Percentiles rank a stretch among this genome's conserved stretches.
phyloP scores from a whole-genome alignment of 1,140 invertebrate genomes.

The Cyphomyrmex costatus region DNA sequence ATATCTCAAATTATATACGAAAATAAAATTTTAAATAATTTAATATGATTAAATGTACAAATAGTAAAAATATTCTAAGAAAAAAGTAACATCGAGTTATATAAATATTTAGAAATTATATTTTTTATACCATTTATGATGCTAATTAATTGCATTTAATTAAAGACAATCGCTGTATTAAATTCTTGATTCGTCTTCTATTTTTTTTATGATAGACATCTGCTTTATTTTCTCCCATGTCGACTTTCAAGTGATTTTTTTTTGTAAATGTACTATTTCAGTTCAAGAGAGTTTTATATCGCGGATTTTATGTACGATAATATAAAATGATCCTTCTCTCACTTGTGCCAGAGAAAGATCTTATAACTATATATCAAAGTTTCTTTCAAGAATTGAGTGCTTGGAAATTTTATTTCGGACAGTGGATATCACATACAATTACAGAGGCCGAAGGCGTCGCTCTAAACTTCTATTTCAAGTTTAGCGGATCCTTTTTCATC shows the following conservation, averaged over 20 bases:
- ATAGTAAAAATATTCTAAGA: neutral
- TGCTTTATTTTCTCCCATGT: neutral
- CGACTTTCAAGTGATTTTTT: conserved; percentile 26
- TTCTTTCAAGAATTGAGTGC: conserved; percentile 8
- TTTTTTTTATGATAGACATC: neutral
- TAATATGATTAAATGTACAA: neutral
- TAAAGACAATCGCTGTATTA: neutral
- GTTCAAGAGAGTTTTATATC: conserved; percentile 39
- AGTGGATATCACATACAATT: conserved; percentile 52
- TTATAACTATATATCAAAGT: conserved; percentile 42
- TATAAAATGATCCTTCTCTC: conserved; percentile 45
- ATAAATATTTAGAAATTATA: neutral
- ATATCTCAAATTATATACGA: neutral
- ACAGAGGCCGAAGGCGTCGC: conserved; percentile 17
- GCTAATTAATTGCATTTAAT: conserved; percentile 3
- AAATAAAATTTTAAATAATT: neutral
- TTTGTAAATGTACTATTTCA: neutral
- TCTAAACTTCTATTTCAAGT: conserved; percentile 43
- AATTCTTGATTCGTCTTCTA: neutral
- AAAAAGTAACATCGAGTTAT: neutral
- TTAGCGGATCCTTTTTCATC: conserved; percentile 20
- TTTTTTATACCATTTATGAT: neutral
- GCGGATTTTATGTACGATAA: conserved; percentile 51
- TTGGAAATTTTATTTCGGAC: conserved; percentile 47
- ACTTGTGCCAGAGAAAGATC: conserved; percentile 14